These are phyloP conservation scores for Petrolisthes manimaculis DNA, from an alignment of 2,888 invertebrate species.

Conservation along the genomic window DNA sequence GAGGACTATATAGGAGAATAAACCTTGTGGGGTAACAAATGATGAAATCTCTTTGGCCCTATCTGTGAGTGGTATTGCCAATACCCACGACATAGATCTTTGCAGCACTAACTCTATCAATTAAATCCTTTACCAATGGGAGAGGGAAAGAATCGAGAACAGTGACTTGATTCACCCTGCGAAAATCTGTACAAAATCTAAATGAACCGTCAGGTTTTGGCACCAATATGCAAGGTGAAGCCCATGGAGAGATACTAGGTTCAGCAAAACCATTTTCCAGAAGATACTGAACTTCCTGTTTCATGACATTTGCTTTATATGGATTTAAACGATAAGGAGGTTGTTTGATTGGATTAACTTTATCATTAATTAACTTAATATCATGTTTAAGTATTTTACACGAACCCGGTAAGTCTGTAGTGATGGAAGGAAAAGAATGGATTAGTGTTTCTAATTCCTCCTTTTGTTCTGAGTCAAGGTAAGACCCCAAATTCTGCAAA, in stretches of 20 bases:
- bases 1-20: too few species aligned
- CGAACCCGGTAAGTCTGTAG: neutral
- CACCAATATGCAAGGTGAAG: slow-evolving; percentile 1
- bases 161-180: too few species aligned
- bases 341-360: neutral
- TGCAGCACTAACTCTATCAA: too few species aligned
- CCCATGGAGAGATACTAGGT: slow-evolving; percentile 6
- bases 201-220: neutral
- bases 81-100: too few species aligned
- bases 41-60: too few species aligned
- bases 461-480: neutral
- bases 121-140: too few species aligned
- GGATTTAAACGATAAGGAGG: neutral
- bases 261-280: neutral
- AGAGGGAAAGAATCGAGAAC: too few species aligned
- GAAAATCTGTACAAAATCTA: too few species aligned
- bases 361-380: neutral
- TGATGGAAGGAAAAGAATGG: slow-evolving; percentile 6
- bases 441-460: neutral
- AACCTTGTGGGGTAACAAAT: too few species aligned
- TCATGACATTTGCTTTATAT: neutral
- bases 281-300: slow-evolving; percentile 8
- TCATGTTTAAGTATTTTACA: neutral
- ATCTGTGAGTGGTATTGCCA: too few species aligned
- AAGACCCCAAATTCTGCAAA: neutral